These are phyloP conservation scores for Rafetus swinhoei DNA, from an alignment of 2,113 vertebrate species.

Conservation along the genomic window DNA sequence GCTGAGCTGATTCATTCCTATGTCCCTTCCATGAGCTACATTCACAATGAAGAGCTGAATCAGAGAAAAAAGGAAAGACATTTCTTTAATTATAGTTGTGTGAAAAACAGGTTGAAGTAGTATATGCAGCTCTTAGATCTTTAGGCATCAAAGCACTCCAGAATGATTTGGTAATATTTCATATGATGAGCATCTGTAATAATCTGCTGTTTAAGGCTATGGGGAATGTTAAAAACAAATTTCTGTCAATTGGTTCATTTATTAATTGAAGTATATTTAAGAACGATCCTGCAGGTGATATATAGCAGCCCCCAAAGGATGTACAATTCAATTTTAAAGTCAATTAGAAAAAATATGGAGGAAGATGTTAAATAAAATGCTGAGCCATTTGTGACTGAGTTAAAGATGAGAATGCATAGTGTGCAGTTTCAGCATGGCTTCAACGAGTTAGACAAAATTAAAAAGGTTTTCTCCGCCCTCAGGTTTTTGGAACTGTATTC, in stretches of 20 bases:
- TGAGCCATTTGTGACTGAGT: slow-evolving; percentile 9
- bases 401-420: neutral
- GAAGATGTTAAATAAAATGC: slow-evolving; percentile 54
- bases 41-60: slow-evolving; percentile 42
- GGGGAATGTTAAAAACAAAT: slow-evolving; percentile 12
- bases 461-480: neutral
- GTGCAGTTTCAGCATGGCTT: neutral
- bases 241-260: slow-evolving; percentile 28
- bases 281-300: neutral
- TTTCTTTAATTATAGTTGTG: slow-evolving; percentile 65
- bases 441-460: slow-evolving; percentile 5
- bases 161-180: slow-evolving; percentile 43
- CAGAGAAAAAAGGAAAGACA: slow-evolving; percentile 53
- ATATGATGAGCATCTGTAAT: slow-evolving; percentile 12
- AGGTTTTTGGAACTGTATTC: neutral
- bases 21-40: slow-evolving; percentile 11
- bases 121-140: slow-evolving; percentile 32
- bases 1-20: neutral
- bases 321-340: slow-evolving; percentile 56
- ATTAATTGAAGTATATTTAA: slow-evolving; percentile 26
- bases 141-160: slow-evolving; percentile 31
- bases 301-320: slow-evolving; percentile 20
- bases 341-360: slow-evolving; percentile 49
- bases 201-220: slow-evolving; percentile 13
- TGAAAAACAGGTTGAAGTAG: slow-evolving; percentile 59